Percentiles rank a stretch among this genome's conserved stretches.
Conservation (phyloP, 2,888 invertebrate genomes). For the Punctoribates punctum region DNA sequence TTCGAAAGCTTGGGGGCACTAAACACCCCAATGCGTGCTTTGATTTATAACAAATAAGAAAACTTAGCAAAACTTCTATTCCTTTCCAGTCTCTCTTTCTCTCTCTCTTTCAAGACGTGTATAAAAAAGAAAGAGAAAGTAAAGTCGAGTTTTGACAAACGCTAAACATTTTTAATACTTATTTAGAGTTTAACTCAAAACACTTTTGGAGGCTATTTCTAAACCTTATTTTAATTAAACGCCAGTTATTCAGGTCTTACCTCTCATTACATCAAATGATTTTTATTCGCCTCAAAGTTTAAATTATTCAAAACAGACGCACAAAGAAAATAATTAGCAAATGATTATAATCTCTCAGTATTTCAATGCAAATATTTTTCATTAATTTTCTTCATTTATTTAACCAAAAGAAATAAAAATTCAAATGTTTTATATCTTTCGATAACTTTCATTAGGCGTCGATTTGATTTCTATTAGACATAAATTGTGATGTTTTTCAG, state of each 20-base stretch:
- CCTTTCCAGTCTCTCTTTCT: not conserved
- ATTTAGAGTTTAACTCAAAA: not conserved
- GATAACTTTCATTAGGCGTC: not conserved
- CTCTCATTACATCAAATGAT: not conserved
- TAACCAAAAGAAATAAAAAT: not conserved
- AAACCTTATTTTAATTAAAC: not conserved
- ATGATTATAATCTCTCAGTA: too few species aligned
- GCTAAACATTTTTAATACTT: not conserved
- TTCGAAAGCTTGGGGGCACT: not conserved
- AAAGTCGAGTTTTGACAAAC: not conserved
- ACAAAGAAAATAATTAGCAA: too few species aligned
- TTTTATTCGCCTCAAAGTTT: not conserved
- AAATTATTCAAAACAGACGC: not conserved
- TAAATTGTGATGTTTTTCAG: not conserved
- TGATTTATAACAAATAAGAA: slow-evolving; percentile 5
- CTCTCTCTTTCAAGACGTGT: not conserved
- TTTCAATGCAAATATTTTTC: too few species aligned
- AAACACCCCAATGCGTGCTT: slow-evolving; percentile 2
- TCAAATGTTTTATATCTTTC: not conserved
- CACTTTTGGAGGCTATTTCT: not conserved
- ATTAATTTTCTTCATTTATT: too few species aligned
- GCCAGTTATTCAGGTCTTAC: not conserved
- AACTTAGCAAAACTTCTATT: not conserved
- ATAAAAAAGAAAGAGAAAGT: not conserved
- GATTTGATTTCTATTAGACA: not conserved